These are phyloP conservation scores for Myopa tessellatipennis DNA, from an alignment of 2,888 invertebrate genomes.

Conservation along the genomic window DNA sequence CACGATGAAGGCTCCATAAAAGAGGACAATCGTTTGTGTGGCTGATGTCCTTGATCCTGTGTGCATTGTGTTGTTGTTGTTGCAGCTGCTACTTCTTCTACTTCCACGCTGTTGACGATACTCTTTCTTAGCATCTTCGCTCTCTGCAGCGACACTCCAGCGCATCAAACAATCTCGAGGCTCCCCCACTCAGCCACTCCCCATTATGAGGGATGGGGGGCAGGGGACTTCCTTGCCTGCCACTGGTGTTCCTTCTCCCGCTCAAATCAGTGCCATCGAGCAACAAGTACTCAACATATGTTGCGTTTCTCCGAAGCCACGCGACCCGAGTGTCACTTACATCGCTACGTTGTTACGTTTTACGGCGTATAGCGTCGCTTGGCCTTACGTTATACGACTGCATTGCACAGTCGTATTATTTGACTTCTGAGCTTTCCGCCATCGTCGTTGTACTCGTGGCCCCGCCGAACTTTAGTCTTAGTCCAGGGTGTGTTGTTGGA, in stretches of 20 bases:
- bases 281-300: conserved; percentile 37
- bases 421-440: conserved; percentile 34
- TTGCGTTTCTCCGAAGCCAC: not conserved
- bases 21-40: conserved; percentile 43
- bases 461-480: too few relatives aligned
- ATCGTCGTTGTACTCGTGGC: not conserved
- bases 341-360: conserved; percentile 11
- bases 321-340: not conserved
- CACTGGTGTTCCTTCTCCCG: conserved; percentile 17
- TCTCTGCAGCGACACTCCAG: not conserved
- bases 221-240: not conserved
- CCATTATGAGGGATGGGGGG: too few relatives aligned
- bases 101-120: too few relatives aligned
- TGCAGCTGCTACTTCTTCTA: not conserved
- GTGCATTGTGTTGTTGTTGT: not conserved
- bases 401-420: conserved; percentile 3
- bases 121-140: not conserved
- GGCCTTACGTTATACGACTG: not conserved
- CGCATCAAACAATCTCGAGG: too few relatives aligned
- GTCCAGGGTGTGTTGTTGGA: too few relatives aligned
- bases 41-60: conserved; percentile 2
- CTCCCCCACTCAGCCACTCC: not conserved
- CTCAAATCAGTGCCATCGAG: conserved; percentile 27
- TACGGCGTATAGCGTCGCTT: not conserved
- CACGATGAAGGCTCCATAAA: conserved; percentile 34